Evolutionary conservation across 2,888 invertebrate species (phyloP), one percentile per base, ranked within the genome.

Genomic region (Linnaemya vulpina): DNA sequence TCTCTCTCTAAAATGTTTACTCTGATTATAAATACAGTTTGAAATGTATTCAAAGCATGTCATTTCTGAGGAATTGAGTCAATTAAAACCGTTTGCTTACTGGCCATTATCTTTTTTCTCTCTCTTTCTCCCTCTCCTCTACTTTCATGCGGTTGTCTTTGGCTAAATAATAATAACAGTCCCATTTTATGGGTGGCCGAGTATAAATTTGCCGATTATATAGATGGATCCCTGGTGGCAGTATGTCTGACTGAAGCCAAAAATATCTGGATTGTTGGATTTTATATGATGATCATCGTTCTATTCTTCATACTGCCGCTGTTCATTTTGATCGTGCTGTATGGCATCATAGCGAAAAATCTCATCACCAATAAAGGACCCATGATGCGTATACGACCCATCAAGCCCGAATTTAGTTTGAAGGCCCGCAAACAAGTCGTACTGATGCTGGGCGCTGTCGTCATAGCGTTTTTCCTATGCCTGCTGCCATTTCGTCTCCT

Each of bases 391-490:
- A 93, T 95, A 70, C 94, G 95, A 49, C 94, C 95, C 92, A 95
- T 95, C 87, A 96, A 96, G 91, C 95, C 95, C 86, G 94, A 95
- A 77, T 95, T 96, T 86, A 95, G 95, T 63, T 95, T 95, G 89
- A 94, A 96, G 89, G 96, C 96, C 0, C 94, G 96, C 87, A 95
- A 95, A 88, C 97, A 97, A 93, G 97, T 97, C 22, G 97, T 97
- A 51, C 91, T 97, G 78, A 97, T 97, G 97, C 93, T 97, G 81
- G 96, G 96, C 60, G 96, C 97, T 0, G 97, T 97, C 20, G 97
- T 97, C 4, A 91, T 97, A 73, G 96, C 97, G 89, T 98, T 98
- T 91, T 98, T 98, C 92, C 92, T 97, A 43, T 98, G 98, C 90
- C 93, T 98, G 63, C 95, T 97, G 92, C 98, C 98, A 0, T 97